A percentile compares a stretch with the other conserved stretches of the same genome.
Evolutionary conservation across 2,888 invertebrate species (phyloP).

Genomic region (Agrotis segetum): DNA sequence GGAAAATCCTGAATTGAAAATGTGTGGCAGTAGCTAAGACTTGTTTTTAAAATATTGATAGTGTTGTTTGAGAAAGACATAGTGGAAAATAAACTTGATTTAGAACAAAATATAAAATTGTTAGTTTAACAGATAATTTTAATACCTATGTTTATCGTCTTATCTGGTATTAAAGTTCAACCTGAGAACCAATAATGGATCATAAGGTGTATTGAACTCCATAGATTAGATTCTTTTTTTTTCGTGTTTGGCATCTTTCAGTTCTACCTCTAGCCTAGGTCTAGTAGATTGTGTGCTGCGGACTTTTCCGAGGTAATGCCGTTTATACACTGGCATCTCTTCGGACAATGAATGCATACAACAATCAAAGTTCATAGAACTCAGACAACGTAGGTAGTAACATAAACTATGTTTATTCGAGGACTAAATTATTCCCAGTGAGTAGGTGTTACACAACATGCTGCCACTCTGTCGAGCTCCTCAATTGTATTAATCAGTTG

Average conservation of each 20-base stretch:
- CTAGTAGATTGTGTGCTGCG: too few species aligned
- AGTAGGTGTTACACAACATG: constrained; percentile 53
- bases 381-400: constrained; percentile 45
- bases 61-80: constrained; percentile 3
- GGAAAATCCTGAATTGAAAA: not conserved
- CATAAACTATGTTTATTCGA: constrained; percentile 40
- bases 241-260: too few species aligned
- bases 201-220: constrained; percentile 33
- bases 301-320: constrained; percentile 1
- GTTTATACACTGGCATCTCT: constrained; percentile 2
- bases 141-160: not conserved
- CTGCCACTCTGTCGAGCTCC: constrained; percentile 35
- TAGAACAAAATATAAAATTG: not conserved
- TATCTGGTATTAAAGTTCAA: constrained; percentile 35
- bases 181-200: constrained; percentile 7
- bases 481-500: constrained; percentile 49
- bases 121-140: not conserved
- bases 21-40: not conserved
- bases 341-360: constrained; percentile 13
- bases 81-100: not conserved
- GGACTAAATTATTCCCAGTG: constrained; percentile 36
- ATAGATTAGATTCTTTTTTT: not conserved
- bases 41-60: constrained; percentile 5
- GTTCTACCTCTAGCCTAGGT: too few species aligned
- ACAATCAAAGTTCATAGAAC: constrained; percentile 51